These are phyloP conservation scores for Neofelis nebulosa DNA, from an alignment of 2,113 vertebrate species.

Conservation along the genomic window DNA sequence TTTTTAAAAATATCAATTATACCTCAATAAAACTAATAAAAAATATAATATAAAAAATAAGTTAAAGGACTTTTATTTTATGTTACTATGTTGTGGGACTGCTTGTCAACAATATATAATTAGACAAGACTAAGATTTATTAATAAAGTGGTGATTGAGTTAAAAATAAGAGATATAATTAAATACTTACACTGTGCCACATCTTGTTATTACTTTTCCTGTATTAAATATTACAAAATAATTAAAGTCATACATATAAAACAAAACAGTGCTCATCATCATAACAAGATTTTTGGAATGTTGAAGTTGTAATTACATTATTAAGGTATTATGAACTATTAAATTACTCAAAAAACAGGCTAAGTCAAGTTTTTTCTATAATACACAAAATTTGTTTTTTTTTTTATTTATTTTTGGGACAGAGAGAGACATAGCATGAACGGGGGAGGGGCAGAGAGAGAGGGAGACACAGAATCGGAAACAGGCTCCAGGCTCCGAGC, in stretches of 20 bases:
- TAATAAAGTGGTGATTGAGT: background rate
- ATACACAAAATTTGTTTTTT: background rate
- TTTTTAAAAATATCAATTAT: background rate
- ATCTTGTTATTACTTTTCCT: background rate
- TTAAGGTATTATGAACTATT: background rate
- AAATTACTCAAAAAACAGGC: background rate
- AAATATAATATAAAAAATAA: background rate
- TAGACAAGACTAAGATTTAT: background rate
- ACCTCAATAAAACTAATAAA: background rate
- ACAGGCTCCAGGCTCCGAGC: no score
- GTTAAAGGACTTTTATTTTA: no score
- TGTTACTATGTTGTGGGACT: no score
- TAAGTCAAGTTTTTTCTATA: background rate
- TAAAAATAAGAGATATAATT: background rate
- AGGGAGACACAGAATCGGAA: no score
- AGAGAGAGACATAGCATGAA: no score
- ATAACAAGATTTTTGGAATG: background rate
- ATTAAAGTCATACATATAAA: background rate
- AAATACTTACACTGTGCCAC: background rate
- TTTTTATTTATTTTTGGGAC: no score
- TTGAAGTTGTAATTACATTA: background rate
- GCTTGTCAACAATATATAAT: background rate
- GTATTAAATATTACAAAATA: background rate
- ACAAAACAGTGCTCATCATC: background rate
- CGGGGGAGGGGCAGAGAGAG: no score